These are phyloP conservation scores for Amblyjoppa proteus DNA, from an alignment of 2,888 invertebrate genomes.

Conservation along the genomic window DNA sequence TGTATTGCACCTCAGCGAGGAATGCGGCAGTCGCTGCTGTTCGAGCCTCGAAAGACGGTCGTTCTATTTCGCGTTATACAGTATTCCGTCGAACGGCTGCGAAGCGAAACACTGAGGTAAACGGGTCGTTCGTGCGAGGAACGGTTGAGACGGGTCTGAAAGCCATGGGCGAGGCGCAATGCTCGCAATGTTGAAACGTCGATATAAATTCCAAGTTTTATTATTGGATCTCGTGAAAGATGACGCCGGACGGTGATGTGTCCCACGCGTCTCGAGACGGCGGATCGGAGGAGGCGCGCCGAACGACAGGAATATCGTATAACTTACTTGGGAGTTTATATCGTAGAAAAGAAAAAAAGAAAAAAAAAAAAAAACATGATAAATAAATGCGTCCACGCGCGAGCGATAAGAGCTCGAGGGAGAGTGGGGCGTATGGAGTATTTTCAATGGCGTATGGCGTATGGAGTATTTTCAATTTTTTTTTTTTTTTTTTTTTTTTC, in stretches of 20 bases:
- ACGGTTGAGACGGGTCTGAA: conserved; percentile 13
- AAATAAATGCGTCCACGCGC: conserved; percentile 19
- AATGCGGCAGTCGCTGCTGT: conserved; percentile 6
- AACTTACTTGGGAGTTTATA: conserved; percentile 12
- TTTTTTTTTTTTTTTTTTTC: no score
- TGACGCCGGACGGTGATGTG: conserved; percentile 29
- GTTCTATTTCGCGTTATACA: conserved; percentile 11
- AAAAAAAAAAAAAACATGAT: conserved; percentile 23
- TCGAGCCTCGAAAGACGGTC: conserved; percentile 13
- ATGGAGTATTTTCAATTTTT: background rate
- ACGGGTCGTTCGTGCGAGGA: conserved; percentile 11
- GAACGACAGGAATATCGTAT: background rate
- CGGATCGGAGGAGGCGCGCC: conserved; percentile 1
- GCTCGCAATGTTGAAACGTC: conserved; percentile 53
- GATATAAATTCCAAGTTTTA: conserved; percentile 67
- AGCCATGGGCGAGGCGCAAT: conserved; percentile 19
- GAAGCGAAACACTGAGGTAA: conserved; percentile 14
- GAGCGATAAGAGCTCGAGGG: background rate
- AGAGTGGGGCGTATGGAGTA: background rate
- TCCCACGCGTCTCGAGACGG: background rate
- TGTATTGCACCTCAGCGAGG: conserved; percentile 21
- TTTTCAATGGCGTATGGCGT: no score
- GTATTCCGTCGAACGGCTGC: conserved; percentile 14
- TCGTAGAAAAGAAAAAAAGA: background rate
- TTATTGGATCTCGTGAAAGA: conserved; percentile 36